Percentiles rank a stretch among this genome's conserved stretches.
These are phyloP conservation scores for Perithous albicinctus DNA, from an alignment of 2,888 invertebrate species.

Conservation along the genomic window DNA sequence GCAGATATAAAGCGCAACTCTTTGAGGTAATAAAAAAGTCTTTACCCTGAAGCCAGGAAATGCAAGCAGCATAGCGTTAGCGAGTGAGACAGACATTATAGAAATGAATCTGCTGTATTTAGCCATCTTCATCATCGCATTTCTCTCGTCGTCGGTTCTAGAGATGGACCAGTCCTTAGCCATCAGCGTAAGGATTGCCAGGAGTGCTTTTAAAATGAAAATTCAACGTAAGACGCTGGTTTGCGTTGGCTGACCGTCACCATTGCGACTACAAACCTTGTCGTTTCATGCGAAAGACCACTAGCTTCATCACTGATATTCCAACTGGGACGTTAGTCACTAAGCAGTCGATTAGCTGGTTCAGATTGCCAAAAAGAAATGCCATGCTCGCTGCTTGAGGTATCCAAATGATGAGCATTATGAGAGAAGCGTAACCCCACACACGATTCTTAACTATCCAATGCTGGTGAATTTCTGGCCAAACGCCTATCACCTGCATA, in stretches of 20 bases:
- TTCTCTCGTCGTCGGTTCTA: conserved; percentile 38
- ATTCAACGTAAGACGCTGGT: conserved; percentile 58
- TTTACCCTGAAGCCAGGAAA: conserved; percentile 56
- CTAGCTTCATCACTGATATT: conserved; percentile 47
- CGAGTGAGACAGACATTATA: conserved; percentile 55
- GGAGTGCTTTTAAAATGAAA: conserved; percentile 2
- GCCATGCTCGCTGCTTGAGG: conserved; percentile 59
- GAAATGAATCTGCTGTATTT: conserved; percentile 58
- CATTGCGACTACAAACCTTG: conserved; percentile 16
- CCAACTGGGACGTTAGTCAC: conserved; percentile 66
- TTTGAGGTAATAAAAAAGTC: neutral
- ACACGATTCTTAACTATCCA: conserved; percentile 45
- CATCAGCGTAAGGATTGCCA: conserved; percentile 50
- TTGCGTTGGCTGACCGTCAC: neutral
- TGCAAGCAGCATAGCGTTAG: conserved; percentile 52
- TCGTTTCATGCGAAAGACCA: conserved; percentile 40
- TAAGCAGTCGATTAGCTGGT: conserved; percentile 70
- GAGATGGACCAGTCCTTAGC: conserved; percentile 53
- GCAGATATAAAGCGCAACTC: neutral
- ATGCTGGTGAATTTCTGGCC: conserved; percentile 69
- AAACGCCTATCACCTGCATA: conserved; percentile 71
- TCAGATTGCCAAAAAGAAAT: conserved; percentile 64
- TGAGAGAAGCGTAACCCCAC: conserved; percentile 39
- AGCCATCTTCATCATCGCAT: conserved; percentile 54
- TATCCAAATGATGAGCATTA: conserved; percentile 50